Percentiles rank a stretch among this genome's conserved stretches.
These are phyloP conservation scores for Calidris pugnax DNA, from an alignment of 2,113 vertebrate genomes.

Conservation along the genomic window DNA sequence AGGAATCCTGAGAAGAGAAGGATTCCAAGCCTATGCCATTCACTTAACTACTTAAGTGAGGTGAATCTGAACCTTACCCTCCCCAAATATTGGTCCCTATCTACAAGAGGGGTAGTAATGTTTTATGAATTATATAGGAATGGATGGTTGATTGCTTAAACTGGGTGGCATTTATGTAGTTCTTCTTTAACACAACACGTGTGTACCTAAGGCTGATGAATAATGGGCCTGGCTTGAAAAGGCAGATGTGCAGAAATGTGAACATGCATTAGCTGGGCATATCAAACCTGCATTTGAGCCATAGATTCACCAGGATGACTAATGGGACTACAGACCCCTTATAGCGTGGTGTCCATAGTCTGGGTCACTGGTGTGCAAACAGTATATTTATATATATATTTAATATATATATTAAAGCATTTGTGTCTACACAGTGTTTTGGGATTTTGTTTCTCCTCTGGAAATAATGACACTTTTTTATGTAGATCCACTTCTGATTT, in stretches of 20 bases:
- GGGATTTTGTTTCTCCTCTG: background rate
- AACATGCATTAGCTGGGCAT: background rate
- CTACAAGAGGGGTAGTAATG: background rate
- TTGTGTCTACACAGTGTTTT: background rate
- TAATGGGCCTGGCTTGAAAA: background rate
- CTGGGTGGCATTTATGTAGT: background rate
- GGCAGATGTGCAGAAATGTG: background rate
- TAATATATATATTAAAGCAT: background rate
- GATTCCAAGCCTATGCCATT: background rate
- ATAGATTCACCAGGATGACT: background rate
- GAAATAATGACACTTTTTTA: background rate
- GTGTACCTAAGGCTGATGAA: background rate
- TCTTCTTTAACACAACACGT: background rate
- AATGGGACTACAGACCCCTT: background rate
- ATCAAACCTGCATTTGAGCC: background rate
- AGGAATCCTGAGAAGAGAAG: background rate
- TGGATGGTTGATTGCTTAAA: background rate
- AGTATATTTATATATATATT: no score
- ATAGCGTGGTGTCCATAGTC: background rate
- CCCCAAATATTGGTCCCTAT: background rate
- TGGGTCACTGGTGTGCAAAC: background rate
- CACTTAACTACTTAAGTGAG: background rate
- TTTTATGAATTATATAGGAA: background rate
- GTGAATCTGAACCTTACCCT: background rate
- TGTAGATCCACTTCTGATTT: background rate